phyloP scores from a whole-genome alignment of 2,797 vertebrate species.

The Capromys pilorides region DNA sequence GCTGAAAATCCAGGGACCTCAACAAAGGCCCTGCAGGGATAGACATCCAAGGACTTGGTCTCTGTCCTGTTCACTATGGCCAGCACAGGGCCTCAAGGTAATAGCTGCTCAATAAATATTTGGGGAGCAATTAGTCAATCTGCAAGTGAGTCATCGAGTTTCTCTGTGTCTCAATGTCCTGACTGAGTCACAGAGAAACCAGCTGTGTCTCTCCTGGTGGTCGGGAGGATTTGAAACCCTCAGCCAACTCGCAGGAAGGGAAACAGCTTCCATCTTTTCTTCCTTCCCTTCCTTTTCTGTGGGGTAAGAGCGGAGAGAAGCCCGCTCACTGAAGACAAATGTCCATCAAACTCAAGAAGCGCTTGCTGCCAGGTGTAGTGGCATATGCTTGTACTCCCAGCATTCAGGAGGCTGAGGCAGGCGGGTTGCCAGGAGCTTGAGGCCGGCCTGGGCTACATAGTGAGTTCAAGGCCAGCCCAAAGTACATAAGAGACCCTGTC shows the following conservation, averaged over 20 bases:
- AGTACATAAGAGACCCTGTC: not conserved
- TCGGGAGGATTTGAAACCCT: not conserved
- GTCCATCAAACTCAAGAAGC: not conserved
- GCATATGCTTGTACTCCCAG: not conserved
- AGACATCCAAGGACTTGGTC: not conserved
- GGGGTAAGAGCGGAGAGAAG: not conserved
- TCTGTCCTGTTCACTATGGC: not conserved
- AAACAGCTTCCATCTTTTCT: not conserved
- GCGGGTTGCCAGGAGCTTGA: not conserved
- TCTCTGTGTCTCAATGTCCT: not conserved
- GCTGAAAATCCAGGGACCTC: not conserved
- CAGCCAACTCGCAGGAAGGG: not conserved
- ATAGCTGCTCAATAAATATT: not conserved
- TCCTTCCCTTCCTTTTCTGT: not conserved
- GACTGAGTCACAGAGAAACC: no score
- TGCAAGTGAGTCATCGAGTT: not conserved
- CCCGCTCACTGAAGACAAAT: not conserved
- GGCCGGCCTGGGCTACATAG: not conserved
- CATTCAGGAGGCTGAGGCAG: not conserved
- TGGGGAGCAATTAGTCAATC: not conserved
- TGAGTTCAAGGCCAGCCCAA: not conserved
- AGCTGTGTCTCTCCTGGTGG: not conserved
- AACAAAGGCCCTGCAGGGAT: not conserved
- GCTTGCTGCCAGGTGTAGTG: not conserved
- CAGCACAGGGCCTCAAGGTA: not conserved